phyloP scores from a whole-genome alignment of 2,113 vertebrate species.

The Anhinga rufa region DNA sequence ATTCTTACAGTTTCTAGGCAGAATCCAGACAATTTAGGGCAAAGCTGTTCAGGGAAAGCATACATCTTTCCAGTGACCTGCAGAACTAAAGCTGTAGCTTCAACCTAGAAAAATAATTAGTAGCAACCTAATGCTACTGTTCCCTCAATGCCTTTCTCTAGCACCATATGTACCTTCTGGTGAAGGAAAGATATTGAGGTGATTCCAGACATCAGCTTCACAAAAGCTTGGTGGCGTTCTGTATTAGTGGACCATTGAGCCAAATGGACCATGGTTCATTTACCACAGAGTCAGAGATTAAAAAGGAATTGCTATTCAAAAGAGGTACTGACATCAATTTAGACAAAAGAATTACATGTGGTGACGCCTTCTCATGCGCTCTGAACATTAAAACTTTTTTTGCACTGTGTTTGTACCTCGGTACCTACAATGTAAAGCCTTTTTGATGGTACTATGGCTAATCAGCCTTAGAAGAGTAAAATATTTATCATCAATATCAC shows the following conservation, averaged over 20 bases:
- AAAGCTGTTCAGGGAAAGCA: not conserved
- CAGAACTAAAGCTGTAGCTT: not conserved
- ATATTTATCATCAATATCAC: not conserved
- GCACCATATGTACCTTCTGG: not conserved
- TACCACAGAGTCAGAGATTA: not conserved
- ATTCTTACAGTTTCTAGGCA: not conserved
- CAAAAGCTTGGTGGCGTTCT: not conserved
- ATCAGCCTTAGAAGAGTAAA: not conserved
- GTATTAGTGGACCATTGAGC: not conserved
- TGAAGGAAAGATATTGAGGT: not conserved
- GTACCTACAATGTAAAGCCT: not conserved
- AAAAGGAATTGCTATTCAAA: not conserved
- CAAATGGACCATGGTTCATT: not conserved
- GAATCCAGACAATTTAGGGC: not conserved
- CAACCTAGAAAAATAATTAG: not conserved
- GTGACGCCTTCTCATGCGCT: rapidly evolving
- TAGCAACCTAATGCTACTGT: not conserved
- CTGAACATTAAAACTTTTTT: not conserved
- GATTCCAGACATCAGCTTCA: not conserved
- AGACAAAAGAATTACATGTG: not conserved
- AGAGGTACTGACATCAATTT: not conserved
- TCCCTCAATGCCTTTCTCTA: not conserved
- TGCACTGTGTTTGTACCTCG: not conserved
- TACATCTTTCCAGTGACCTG: not conserved
- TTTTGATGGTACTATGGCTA: not conserved